These are phyloP conservation scores for Troglohyphantes excavatus DNA, from an alignment of 2,888 invertebrate species.

Conservation along the genomic window DNA sequence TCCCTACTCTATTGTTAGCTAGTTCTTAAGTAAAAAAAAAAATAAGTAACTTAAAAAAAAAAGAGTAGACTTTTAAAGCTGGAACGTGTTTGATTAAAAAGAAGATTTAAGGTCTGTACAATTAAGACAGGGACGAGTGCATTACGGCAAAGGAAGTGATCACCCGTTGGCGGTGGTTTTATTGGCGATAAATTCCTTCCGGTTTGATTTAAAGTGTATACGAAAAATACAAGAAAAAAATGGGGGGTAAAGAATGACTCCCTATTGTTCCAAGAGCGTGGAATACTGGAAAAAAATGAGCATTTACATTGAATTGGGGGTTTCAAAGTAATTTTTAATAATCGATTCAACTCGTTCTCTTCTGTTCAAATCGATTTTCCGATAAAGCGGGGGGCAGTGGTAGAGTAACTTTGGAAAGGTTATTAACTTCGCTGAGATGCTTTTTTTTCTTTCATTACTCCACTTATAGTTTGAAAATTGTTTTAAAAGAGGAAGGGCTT, in stretches of 20 bases:
- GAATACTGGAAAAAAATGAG: slow-evolving; percentile 27
- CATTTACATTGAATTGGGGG: slow-evolving; percentile 60
- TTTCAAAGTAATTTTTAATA: slow-evolving; percentile 70
- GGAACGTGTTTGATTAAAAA: slow-evolving; percentile 57
- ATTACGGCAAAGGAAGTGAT: slow-evolving; percentile 38
- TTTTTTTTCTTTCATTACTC: slow-evolving; percentile 32
- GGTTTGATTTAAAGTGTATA: slow-evolving; percentile 22
- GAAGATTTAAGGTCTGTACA: slow-evolving; percentile 11
- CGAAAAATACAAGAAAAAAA: slow-evolving; percentile 45
- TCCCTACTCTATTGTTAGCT: background rate
- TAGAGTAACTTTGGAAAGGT: slow-evolving; percentile 39
- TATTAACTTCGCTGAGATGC: background rate
- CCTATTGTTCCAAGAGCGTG: slow-evolving; percentile 11
- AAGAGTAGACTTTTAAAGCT: slow-evolving; percentile 6
- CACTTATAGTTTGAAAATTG: slow-evolving; percentile 12
- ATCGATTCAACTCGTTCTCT: slow-evolving; percentile 49
- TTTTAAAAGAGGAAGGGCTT: background rate
- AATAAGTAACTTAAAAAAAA: slow-evolving; percentile 23
- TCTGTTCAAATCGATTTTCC: slow-evolving; percentile 46
- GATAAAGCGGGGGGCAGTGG: slow-evolving; percentile 34
- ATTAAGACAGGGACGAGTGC: slow-evolving; percentile 27
- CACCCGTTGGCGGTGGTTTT: slow-evolving; percentile 35
- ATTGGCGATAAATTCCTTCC: slow-evolving; percentile 15
- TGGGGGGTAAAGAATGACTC: slow-evolving; percentile 30
- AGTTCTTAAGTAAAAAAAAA: slow-evolving; percentile 26